Conservation (phyloP, 1,140 invertebrate genomes). For the Anagrus nilaparvatae region DNA sequence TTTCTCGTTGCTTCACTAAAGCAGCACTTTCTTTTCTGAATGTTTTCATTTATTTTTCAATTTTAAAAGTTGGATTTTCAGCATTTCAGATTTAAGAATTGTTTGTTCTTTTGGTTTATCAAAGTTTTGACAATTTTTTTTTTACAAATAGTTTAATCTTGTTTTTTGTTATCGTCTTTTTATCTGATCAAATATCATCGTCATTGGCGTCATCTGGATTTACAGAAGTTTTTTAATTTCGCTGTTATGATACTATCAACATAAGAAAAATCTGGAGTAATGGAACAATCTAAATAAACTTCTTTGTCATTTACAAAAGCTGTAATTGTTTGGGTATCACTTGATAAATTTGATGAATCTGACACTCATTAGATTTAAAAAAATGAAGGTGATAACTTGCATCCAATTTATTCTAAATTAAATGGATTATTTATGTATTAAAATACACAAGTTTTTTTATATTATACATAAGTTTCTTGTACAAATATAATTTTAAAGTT, state of each 20-base stretch:
- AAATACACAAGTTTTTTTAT: no score
- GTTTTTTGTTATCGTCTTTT: constrained; percentile 17
- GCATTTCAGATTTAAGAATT: constrained; percentile 47
- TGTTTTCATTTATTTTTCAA: constrained; percentile 58
- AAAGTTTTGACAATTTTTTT: constrained; percentile 13
- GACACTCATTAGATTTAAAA: constrained; percentile 36
- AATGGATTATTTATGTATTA: no score
- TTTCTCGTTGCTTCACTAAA: constrained; percentile 32
- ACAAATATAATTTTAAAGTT: background rate
- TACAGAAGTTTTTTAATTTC: background rate
- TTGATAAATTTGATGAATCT: constrained; percentile 30
- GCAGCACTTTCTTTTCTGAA: constrained; percentile 56
- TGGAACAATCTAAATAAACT: constrained; percentile 29
- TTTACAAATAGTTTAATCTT: constrained; percentile 13
- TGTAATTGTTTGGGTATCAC: constrained; percentile 19
- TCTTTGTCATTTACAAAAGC: constrained; percentile 21
- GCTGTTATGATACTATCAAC: constrained; percentile 17
- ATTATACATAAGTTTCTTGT: background rate
- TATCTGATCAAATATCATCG: background rate
- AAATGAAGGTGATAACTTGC: constrained; percentile 36
- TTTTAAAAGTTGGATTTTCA: constrained; percentile 53
- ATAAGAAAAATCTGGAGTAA: constrained; percentile 26
- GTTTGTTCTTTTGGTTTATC: constrained; percentile 9
- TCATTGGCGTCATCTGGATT: background rate
- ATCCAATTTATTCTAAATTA: constrained; percentile 16